phyloP scores from a whole-genome alignment of 2,113 vertebrate species.

The Alouatta palliata region DNA sequence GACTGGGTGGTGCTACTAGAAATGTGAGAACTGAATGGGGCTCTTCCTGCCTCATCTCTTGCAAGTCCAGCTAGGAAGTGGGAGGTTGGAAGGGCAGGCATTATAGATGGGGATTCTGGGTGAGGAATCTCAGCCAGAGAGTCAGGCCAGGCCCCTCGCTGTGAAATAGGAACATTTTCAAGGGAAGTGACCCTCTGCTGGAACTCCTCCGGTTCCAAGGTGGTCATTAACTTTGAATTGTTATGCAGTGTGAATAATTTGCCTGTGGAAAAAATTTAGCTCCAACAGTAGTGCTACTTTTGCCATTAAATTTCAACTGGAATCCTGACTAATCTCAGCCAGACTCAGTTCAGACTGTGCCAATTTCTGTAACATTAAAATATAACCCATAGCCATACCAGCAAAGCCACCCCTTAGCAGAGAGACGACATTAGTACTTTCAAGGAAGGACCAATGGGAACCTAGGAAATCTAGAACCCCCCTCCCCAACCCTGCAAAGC shows the following conservation, averaged over 20 bases:
- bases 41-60: background rate
- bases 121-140: conserved; percentile 47
- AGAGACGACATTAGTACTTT: background rate
- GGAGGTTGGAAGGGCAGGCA: background rate
- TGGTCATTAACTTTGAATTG: background rate
- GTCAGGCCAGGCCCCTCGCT: conserved; percentile 1
- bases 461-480: background rate
- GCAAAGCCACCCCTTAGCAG: background rate
- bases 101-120: background rate
- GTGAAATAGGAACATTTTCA: conserved; percentile 56
- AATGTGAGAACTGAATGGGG: background rate
- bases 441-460: background rate
- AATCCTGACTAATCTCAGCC: background rate
- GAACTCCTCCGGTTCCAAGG: conserved; percentile 52
- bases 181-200: conserved; percentile 57
- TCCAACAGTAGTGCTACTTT: background rate
- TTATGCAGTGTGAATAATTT: conserved; percentile 10
- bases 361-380: background rate
- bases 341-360: background rate
- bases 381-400: background rate
- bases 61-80: background rate
- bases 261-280: background rate
- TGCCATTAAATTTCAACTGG: background rate
- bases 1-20: background rate
- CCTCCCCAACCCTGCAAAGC: background rate